These are phyloP conservation scores for Lamprotornis superbus DNA, from an alignment of 2,113 vertebrate species.

Conservation along the genomic window DNA sequence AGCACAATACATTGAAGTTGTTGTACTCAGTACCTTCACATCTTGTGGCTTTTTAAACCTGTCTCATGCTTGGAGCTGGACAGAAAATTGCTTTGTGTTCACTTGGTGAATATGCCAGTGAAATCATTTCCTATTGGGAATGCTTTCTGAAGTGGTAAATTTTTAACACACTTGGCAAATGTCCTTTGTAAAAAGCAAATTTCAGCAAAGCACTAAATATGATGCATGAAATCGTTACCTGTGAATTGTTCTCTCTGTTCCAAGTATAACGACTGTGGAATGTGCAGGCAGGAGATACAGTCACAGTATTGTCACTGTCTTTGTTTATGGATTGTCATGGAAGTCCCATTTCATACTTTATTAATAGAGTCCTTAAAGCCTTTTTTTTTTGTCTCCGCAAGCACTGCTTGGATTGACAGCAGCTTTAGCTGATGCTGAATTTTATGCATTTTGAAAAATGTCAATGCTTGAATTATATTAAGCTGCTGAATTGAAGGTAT, in stretches of 20 bases:
- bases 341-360: conserved; percentile 64
- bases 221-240: conserved; percentile 35
- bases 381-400: conserved; percentile 17
- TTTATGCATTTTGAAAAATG: conserved; percentile 64
- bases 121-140: conserved; percentile 40
- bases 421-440: conserved; percentile 52
- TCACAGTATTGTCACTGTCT: not conserved
- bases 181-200: conserved; percentile 12
- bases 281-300: conserved; percentile 27
- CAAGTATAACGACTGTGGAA: not conserved
- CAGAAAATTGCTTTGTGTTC: not conserved
- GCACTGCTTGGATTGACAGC: conserved; percentile 55
- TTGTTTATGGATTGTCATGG: conserved; percentile 47
- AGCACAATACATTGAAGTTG: not conserved
- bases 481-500: conserved; percentile 43
- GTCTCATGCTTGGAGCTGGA: not conserved
- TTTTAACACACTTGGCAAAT: conserved; percentile 33
- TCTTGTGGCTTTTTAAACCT: not conserved
- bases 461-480: conserved; percentile 57
- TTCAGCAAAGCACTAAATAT: conserved; percentile 15
- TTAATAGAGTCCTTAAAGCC: conserved; percentile 53
- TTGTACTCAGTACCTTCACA: not conserved
- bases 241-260: conserved; percentile 24
- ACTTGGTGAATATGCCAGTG: not conserved
- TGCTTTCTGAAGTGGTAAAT: conserved; percentile 15